Evolutionary conservation across 2,113 vertebrate species (phyloP).

Genomic region (Oncorhynchus masou): DNA sequence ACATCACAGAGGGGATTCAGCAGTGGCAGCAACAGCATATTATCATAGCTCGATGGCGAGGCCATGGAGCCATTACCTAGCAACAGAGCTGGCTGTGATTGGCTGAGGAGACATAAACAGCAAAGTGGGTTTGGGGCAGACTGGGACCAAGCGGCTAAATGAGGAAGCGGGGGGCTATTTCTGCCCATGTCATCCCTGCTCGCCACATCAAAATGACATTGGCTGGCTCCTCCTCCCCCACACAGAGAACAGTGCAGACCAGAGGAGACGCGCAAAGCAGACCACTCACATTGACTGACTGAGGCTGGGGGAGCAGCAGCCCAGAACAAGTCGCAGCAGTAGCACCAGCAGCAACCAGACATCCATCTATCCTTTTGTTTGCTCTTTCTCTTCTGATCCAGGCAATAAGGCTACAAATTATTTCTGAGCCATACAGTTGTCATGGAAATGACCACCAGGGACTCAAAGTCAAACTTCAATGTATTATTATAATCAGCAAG

Average conservation of each 20-base stretch:
- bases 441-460: too few relatives aligned
- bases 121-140: slow-evolving; percentile 23
- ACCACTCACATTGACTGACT: not conserved
- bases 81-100: slow-evolving; percentile 50
- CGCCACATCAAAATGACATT: slow-evolving; percentile 46
- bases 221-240: slow-evolving; percentile 29
- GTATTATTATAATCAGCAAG: too few relatives aligned
- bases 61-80: slow-evolving; percentile 54
- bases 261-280: not conserved
- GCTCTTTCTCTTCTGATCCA: too few relatives aligned
- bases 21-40: slow-evolving; percentile 15
- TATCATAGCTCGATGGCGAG: slow-evolving; percentile 16
- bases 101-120: slow-evolving; percentile 33
- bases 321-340: slow-evolving; percentile 25
- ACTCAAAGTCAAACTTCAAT: too few relatives aligned
- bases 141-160: slow-evolving; percentile 2
- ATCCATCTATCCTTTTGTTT: too few relatives aligned
- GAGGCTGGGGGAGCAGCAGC: slow-evolving; percentile 31
- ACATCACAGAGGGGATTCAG: slow-evolving; percentile 42
- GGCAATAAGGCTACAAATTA: too few relatives aligned
- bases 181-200: slow-evolving; percentile 44
- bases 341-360: slow-evolving; percentile 3
- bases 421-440: too few relatives aligned
- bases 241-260: not conserved
- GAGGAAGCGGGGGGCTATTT: slow-evolving; percentile 3